A percentile compares a stretch with the other conserved stretches of the same genome.
Conservation (phyloP, 2,113 vertebrate genomes). For the Camelus bactrianus region DNA sequence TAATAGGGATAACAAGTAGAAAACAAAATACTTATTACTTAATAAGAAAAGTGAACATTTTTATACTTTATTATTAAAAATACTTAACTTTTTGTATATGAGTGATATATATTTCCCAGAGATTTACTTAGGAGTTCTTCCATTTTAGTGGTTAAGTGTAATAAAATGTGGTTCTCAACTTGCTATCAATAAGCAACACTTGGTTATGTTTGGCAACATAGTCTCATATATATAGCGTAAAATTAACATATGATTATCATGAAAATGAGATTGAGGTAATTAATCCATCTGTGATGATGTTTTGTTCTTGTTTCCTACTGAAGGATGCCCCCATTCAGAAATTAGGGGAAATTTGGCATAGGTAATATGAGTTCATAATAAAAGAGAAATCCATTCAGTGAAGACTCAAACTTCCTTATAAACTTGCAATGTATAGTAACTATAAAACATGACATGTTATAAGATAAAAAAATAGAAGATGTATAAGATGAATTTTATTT, state of each 20-base stretch:
- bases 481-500: neutral
- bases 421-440: neutral
- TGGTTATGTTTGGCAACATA: neutral
- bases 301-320: constrained; percentile 21
- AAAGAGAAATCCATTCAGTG: neutral
- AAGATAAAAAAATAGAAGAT: neutral
- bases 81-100: constrained; percentile 36
- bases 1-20: neutral
- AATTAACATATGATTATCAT: neutral
- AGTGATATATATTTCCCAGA: constrained; percentile 37
- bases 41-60: neutral
- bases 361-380: neutral
- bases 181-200: neutral
- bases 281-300: neutral
- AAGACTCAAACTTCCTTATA: constrained; percentile 41
- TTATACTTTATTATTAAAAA: constrained; percentile 29
- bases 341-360: neutral
- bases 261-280: neutral
- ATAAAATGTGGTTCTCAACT: neutral
- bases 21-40: constrained; percentile 39
- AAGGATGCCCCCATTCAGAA: neutral
- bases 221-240: neutral
- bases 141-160: constrained; percentile 26
- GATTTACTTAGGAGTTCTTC: constrained; percentile 14
- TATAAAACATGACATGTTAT: neutral